Evolutionary conservation across 2,113 vertebrate species (phyloP).

Genomic region (Oryzias javanicus): DNA sequence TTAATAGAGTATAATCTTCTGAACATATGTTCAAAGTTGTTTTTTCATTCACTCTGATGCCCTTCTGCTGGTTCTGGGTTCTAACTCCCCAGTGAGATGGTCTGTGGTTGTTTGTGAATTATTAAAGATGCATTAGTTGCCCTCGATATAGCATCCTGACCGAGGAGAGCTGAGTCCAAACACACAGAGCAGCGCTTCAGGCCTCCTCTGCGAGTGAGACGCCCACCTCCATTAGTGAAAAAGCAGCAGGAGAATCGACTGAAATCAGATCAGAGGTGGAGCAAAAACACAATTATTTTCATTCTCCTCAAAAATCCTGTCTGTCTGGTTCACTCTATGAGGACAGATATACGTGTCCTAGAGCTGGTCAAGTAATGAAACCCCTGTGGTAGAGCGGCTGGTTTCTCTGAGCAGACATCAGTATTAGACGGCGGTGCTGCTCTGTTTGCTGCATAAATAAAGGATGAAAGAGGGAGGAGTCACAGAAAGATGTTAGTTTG

Average conservation of each 20-base stretch:
- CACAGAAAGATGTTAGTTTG: too few relatives aligned
- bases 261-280: background rate
- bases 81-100: background rate
- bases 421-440: background rate
- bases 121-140: slow-evolving; percentile 18
- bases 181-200: background rate
- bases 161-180: background rate
- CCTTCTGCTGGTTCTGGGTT: background rate
- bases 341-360: too few relatives aligned
- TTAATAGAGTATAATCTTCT: background rate
- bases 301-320: background rate
- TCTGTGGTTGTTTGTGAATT: slow-evolving; percentile 21
- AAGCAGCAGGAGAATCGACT: background rate
- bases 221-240: background rate
- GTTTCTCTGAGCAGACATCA: background rate
- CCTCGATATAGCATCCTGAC: slow-evolving; percentile 12
- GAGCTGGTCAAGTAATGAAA: background rate
- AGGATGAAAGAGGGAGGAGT: too few relatives aligned
- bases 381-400: background rate
- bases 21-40: background rate
- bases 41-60: slow-evolving; percentile 1
- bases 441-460: background rate
- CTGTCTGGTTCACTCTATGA: background rate
- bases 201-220: background rate
- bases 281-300: background rate